Conservation (phyloP, 2,888 invertebrate species). For the Aphelenchoides bicaudatus region DNA sequence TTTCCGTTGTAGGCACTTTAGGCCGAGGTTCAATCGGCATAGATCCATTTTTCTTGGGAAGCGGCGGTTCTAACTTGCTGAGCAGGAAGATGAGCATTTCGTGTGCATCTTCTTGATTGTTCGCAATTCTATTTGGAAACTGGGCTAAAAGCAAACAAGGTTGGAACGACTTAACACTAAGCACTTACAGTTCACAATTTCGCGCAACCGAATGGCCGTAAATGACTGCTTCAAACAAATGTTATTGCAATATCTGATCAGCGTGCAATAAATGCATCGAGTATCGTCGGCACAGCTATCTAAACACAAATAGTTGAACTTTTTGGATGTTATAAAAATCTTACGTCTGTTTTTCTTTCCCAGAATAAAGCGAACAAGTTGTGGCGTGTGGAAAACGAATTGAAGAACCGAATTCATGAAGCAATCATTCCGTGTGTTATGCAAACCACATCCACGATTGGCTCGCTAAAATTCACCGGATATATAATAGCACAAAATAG, state of each 20-base stretch:
- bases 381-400: slow-evolving; percentile 44
- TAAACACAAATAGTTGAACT: slow-evolving; percentile 1
- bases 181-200: slow-evolving; percentile 5
- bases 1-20: slow-evolving; percentile 38
- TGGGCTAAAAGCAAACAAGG: background rate
- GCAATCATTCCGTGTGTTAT: slow-evolving; percentile 46
- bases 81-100: slow-evolving; percentile 46
- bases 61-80: slow-evolving; percentile 42
- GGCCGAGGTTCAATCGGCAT: background rate
- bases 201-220: background rate
- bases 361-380: slow-evolving; percentile 37
- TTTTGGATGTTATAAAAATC: slow-evolving; percentile 20
- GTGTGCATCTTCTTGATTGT: slow-evolving; percentile 52
- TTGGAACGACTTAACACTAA: background rate
- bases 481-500: too few species aligned
- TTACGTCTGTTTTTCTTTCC: slow-evolving; percentile 25
- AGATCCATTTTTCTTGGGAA: slow-evolving; percentile 19
- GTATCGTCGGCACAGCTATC: background rate
- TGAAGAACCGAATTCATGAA: slow-evolving; percentile 51
- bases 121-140: slow-evolving; percentile 33
- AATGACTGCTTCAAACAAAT: background rate
- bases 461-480: too few species aligned
- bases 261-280: slow-evolving; percentile 13
- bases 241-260: slow-evolving; percentile 9
- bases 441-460: slow-evolving; percentile 33